Evolutionary conservation across 2,113 vertebrate species (phyloP).

Genomic region (Genyomyrus donnyi): DNA sequence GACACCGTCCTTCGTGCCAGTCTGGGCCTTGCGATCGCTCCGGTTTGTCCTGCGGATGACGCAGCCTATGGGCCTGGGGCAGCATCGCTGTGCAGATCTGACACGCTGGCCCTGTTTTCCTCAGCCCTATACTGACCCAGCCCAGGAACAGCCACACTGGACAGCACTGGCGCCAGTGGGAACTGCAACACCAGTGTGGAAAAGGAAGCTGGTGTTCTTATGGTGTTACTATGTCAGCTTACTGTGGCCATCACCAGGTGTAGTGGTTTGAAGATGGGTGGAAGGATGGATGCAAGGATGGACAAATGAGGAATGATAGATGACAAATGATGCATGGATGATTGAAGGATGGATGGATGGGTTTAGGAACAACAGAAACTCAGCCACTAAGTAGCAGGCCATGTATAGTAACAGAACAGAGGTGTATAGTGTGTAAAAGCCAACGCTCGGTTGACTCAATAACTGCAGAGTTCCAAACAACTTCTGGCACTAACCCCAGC

Average conservation of each 20-base stretch:
- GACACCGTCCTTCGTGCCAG: not conserved
- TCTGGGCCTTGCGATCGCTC: not conserved
- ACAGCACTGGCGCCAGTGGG: not conserved
- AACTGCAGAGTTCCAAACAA: not conserved
- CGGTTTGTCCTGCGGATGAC: not conserved
- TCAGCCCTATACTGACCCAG: not conserved
- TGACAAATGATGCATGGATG: not conserved
- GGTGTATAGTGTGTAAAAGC: not conserved
- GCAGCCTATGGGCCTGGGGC: not conserved
- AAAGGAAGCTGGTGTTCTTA: not conserved
- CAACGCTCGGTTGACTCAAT: not conserved
- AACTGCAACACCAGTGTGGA: not conserved
- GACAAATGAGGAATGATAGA: not conserved
- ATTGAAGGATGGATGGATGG: not conserved
- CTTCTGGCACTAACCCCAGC: not conserved
- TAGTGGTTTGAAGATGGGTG: not conserved
- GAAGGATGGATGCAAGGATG: not conserved
- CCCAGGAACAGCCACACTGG: not conserved
- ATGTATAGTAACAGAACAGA: not conserved
- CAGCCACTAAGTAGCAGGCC: not conserved
- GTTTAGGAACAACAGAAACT: not conserved
- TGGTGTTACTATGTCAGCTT: not conserved
- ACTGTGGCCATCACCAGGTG: not conserved
- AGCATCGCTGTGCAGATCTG: not conserved
- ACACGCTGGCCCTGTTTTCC: not conserved